Base-by-base conservation (phyloP, 2,797 vertebrate species). In the Remorina albescens region DNA sequence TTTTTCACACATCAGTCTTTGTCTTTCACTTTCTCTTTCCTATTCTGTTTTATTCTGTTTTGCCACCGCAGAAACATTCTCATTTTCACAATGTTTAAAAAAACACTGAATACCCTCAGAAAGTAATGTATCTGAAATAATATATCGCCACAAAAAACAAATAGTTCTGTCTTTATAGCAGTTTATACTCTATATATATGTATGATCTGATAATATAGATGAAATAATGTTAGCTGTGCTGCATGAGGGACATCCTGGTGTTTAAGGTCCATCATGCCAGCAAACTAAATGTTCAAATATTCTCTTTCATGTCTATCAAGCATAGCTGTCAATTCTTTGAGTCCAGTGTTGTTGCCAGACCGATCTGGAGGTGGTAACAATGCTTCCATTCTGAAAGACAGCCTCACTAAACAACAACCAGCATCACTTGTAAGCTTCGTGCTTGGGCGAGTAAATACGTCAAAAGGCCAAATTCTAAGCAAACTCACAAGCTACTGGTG, bases 11-110 rank as follows among this genome's bases (percentile, higher is more conserved):
- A 26, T 57, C 23, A 34, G 26, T 57, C 23, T 39, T 2, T n/a
- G 32, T 69, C 50, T 68, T 37, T 67, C 67, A 70, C 59, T 73
- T 66, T 78, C n/a, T n/a, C n/a, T n/a, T n/a, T n/a, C n/a, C n/a
- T n/a, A n/a, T n/a, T n/a, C n/a, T n/a, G n/a, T n/a, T n/a, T n/a
- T n/a, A n/a, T n/a, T n/a, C n/a, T n/a, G n/a, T n/a, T n/a, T n/a
- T n/a, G n/a, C n/a, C n/a, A n/a, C n/a, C n/a, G n/a, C n/a, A n/a
- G n/a, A n/a, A n/a, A n/a, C n/a, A n/a, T n/a, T n/a, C 47, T 55
- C 56, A 64, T 63, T 78, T 55, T 26, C 15, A 1, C 4, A 62
- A 34, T 71, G 37, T 50, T 32, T 78, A 12, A 49, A 47, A 47
- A 23, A 5, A 47, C 16, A n/a, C 25, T 46, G 8, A n/a, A 39